Evolutionary conservation across 2,113 vertebrate species (phyloP), one percentile per base, ranked within the genome.

Genomic region (Lonchura striata): DNA sequence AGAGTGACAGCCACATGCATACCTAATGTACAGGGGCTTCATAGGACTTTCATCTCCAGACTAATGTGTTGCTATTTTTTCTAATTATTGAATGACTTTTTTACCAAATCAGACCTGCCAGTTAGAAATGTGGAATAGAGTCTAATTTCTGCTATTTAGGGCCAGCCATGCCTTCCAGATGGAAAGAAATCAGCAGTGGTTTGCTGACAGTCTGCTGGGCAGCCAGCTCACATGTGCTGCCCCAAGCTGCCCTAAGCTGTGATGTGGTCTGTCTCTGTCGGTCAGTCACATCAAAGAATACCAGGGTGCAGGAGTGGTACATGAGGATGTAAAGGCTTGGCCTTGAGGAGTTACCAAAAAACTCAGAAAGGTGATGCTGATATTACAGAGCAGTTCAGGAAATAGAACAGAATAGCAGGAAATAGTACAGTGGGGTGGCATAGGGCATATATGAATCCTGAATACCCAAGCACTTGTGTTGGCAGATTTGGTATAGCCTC

Each of bases 1-100:
- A 11, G 23, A 87, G 8, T 39, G 27, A 47, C 15, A 76, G 21
- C 47, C 27, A 28, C 1, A 0, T 2, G 10, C 5, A 1, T 19
- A 4, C 22, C 24, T 64, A 3, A 13, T 13, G 4, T 35, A 44
- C 11, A 30, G 41, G 17, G 15, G 6, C 15, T 87, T 44, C 39
- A 1, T 14, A 16, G 65, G 27, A 25, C 4, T 24, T 24, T 31
- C 24, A 41, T 70, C 37, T 59, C 21, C 59, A 35, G 16, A 21
- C 49, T 30, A 15, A 59, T 0, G 0, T 11, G 5, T n/a, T 33
- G 22, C 35, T 66, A 15, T 3, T 57, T 87, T 87, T 50, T 46
- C 9, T 76, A 46, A 5, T 64, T 52, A 17, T 42, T 74, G 14
- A 54, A 21, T 35, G 44, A 3, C 10, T 24, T 50, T 8, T 72